Conservation (phyloP, 2,113 vertebrate genomes). For the Hydrolagus affinis region DNA sequence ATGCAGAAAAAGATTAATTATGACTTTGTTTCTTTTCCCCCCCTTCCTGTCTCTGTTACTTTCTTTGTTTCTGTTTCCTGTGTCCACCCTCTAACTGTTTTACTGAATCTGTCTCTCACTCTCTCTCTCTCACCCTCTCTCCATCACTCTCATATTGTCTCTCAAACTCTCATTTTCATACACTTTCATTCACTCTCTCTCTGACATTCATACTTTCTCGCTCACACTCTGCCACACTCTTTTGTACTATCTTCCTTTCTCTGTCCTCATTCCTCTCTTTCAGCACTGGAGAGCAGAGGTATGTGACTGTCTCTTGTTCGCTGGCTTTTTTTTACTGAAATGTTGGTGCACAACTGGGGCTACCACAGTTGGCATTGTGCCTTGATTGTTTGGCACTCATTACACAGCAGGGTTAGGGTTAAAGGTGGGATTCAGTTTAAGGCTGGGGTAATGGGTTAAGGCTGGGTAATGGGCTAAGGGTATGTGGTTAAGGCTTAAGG, state of each 20-base stretch:
- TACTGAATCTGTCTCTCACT: background rate
- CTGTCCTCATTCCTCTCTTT: background rate
- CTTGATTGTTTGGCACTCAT: background rate
- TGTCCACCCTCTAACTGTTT: background rate
- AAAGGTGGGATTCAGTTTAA: background rate
- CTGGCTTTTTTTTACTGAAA: background rate
- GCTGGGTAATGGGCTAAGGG: background rate
- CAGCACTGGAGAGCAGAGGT: constrained; percentile 13
- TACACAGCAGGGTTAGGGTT: background rate
- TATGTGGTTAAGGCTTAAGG: background rate
- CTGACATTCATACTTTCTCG: background rate
- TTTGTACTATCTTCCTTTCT: background rate
- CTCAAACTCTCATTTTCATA: no score
- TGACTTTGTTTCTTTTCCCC: background rate
- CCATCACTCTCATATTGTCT: no score
- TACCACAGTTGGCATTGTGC: background rate
- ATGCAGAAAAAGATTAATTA: background rate
- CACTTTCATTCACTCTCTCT: no score
- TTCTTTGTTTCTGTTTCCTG: background rate
- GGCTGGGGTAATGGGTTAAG: background rate
- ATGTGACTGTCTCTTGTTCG: background rate
- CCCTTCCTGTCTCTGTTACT: no score
- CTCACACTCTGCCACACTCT: background rate
- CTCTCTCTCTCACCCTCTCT: no score
- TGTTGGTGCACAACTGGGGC: background rate